phyloP scores from a whole-genome alignment of 2,797 vertebrate genomes.

The Poeciliopsis paucimaculata region DNA sequence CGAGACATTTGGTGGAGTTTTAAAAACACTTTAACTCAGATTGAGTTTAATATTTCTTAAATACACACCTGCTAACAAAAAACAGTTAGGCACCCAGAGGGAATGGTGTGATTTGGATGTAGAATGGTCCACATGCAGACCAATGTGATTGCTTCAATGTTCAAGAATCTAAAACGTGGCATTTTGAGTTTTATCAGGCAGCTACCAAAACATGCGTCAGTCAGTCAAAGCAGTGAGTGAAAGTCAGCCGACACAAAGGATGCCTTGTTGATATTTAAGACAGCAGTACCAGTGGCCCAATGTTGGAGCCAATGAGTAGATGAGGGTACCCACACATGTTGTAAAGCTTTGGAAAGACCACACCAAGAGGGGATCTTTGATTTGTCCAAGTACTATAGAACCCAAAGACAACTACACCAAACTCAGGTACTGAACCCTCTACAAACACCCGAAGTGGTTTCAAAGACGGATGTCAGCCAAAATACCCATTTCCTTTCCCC shows the following conservation, averaged over 20 bases:
- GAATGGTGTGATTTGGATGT: conserved; percentile 6
- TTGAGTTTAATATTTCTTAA: background rate
- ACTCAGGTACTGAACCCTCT: background rate
- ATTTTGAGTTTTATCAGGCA: background rate
- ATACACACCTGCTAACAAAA: background rate
- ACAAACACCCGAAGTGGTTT: background rate
- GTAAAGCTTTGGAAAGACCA: conserved; percentile 1
- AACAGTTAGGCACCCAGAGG: background rate
- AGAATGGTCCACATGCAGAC: background rate
- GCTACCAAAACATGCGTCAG: background rate
- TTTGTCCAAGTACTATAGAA: background rate
- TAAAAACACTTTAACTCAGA: background rate
- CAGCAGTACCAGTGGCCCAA: background rate
- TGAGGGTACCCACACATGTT: background rate
- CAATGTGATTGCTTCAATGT: background rate
- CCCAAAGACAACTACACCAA: background rate
- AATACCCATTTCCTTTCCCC: background rate
- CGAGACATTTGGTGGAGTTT: background rate
- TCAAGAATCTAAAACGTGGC: background rate
- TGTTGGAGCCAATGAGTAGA: background rate
- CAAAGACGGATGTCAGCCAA: background rate
- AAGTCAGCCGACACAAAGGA: background rate
- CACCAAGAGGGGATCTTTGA: background rate
- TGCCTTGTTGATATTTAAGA: background rate
- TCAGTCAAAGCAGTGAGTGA: background rate